These are phyloP conservation scores for Melanotaenia duboulayi DNA, from an alignment of 2,113 vertebrate species.

Conservation along the genomic window DNA sequence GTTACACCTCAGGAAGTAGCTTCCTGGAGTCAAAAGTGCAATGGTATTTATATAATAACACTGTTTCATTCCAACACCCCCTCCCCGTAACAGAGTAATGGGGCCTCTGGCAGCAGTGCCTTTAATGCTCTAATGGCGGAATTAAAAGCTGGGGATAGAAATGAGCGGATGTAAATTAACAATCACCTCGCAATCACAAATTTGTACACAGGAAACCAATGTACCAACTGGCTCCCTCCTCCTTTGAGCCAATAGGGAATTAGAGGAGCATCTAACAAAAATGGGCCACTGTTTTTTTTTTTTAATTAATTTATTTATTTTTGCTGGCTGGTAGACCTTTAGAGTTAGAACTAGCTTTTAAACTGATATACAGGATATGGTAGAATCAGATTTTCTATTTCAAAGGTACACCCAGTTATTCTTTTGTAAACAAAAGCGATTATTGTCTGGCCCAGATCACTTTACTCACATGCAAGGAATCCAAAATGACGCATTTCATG, in stretches of 20 bases:
- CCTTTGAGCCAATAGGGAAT: slow-evolving; percentile 24
- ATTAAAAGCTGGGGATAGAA: slow-evolving; percentile 77
- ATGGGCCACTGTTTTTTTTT: slow-evolving; percentile 44
- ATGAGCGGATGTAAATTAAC: slow-evolving; percentile 77
- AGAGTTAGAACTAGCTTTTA: slow-evolving; percentile 14
- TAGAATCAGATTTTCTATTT: background rate
- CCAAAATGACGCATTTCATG: no score
- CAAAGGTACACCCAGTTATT: background rate
- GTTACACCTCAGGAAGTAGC: slow-evolving; percentile 80
- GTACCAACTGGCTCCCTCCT: slow-evolving; percentile 25
- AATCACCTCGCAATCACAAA: slow-evolving; percentile 67
- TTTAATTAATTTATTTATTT: no score
- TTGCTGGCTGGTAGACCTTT: slow-evolving; percentile 21
- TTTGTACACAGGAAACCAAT: slow-evolving; percentile 37
- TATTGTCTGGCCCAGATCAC: no score
- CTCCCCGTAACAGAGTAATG: slow-evolving; percentile 64
- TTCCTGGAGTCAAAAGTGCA: slow-evolving; percentile 87
- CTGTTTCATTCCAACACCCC: slow-evolving; percentile 75
- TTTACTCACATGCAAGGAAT: no score
- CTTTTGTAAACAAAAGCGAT: background rate
- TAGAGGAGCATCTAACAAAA: slow-evolving; percentile 44
- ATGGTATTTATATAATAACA: slow-evolving; percentile 85
- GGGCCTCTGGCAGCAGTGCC: slow-evolving; percentile 62
- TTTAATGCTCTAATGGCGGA: slow-evolving; percentile 73
- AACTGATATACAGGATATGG: background rate